Percentiles rank a stretch among this genome's conserved stretches.
phyloP scores from a whole-genome alignment of 2,797 vertebrate species.

The Acanthurus tractus region DNA sequence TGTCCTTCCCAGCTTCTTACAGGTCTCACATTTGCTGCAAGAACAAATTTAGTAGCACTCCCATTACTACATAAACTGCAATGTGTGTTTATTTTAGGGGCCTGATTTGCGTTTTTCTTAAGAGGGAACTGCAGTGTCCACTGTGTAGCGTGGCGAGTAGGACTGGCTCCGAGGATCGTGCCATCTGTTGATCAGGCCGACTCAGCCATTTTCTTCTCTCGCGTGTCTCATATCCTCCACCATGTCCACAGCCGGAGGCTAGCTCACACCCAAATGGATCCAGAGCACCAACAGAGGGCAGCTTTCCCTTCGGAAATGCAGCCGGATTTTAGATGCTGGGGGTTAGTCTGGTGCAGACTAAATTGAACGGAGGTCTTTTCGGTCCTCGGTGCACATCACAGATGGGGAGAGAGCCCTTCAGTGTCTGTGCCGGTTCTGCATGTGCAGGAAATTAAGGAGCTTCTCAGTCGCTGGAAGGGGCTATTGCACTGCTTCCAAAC shows the following conservation, averaged over 20 bases:
- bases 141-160: constrained; percentile 50
- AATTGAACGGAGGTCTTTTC: constrained; percentile 33
- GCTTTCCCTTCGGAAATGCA: constrained; percentile 44
- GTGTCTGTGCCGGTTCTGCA: constrained; percentile 55
- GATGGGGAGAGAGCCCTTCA: constrained; percentile 41
- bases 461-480: constrained; percentile 54
- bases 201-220: constrained; percentile 79
- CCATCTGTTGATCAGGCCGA: constrained; percentile 83
- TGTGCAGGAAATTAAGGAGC: constrained; percentile 63
- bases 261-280: constrained; percentile 61
- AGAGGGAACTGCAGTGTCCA: constrained; percentile 47
- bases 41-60: constrained; percentile 20
- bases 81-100: constrained; percentile 23
- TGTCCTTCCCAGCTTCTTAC: constrained; percentile 7
- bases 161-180: constrained; percentile 68
- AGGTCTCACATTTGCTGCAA: constrained; percentile 18
- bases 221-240: constrained; percentile 65
- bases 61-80: constrained; percentile 23
- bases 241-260: constrained; percentile 63
- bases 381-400: constrained; percentile 33
- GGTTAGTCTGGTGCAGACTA: constrained; percentile 23
- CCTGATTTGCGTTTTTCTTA: constrained; percentile 48
- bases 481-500: constrained; percentile 59
- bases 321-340: constrained; percentile 25
- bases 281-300: constrained; percentile 63